Base-by-base conservation (phyloP, 2,888 invertebrate genomes). In the Carcina quercana region DNA sequence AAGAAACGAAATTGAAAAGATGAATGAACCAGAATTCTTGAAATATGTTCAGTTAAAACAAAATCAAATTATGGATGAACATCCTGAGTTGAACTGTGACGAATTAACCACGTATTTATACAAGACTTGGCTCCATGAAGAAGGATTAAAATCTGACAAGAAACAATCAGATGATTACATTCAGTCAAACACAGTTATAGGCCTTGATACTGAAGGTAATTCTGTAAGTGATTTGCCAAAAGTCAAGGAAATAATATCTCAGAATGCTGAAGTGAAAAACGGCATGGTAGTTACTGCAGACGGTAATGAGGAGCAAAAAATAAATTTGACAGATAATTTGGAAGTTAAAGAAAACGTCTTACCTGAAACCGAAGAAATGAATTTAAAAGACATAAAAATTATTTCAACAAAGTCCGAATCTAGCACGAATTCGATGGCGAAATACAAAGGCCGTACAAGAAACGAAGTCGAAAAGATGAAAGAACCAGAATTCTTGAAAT, bases 101-200 rank as follows among this genome's bases (percentile, higher is more conserved):
- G 83, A 86, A 45, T 65, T 86, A 5, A 59, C 67, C 19, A 53
- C 51, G 5, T 86, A 86, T 53, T 59, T 86, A 24, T 69, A 72
- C 24, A 82, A 86, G 47, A 75, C 76, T 3, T 86, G 86, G 86
- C 44, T 68, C 14, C 79, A 78, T 15, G 68, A 73, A 43, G 69
- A 78, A 28, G 69, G 56, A 31, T 58, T 59, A 32, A 82, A 72
- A 41, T 53, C 64, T 12, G 71, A 70, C 15, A 53, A 53, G 3
- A 61, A 57, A 30, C 69, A 63, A 32, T 45, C 40, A 10, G 59
- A 66, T 12, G 59, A 61, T 27, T 41, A 57, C 4, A 51, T 53
- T 35, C 55, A 62, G 25, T 49, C 52, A 13, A 62, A 54, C 42
- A 43, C 66, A 37, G 58, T 71, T 0, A 72, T 70, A 51, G 69